Base-by-base conservation (phyloP, 1,140 invertebrate species). In the Copidosoma floridanum region DNA sequence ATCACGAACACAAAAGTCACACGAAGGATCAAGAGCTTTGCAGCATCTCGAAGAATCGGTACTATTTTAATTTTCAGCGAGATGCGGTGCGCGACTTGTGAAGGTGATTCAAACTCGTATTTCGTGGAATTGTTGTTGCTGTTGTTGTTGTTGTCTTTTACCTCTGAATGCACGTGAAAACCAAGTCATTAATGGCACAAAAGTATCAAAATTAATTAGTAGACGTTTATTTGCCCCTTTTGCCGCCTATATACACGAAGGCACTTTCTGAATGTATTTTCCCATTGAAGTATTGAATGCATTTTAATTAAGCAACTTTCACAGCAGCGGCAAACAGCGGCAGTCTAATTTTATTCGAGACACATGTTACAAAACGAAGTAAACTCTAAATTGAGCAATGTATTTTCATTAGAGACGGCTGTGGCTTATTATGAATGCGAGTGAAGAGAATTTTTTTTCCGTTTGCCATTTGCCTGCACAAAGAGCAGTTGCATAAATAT, bases 231-330 rank as follows among this genome's bases (percentile, higher is more conserved):
- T 59, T 10, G 27, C n/a, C n/a, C n/a, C n/a, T n/a, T n/a, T n/a
- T n/a, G n/a, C n/a, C n/a, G n/a, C n/a, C n/a, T n/a, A n/a, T 16
- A 23, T n/a, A 12, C 2, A 11, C 7, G 37, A 55, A 23, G 26
- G 47, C 32, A 44, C 46, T 52, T 47, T n/a, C n/a, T 12, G 37
- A 55, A 23, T 37, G 47, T 24, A 44, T 52, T 52, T 47, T n/a
- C n/a, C 21, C 29, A 40, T 53, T 47, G 18, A 27, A 29, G 54
- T 52, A 63, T 63, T 47, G 32, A 52, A 53, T 51, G 32, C 18
- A 52, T 57, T 63, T 57, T 63, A 57, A 57, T 63, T 57, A 51
- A 51, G 32, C 24, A 47, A 63, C 61, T 61, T 61, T 54, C 44
- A 41, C 44, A n/a, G n/a, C n/a, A n/a, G n/a, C n/a, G n/a, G n/a